phyloP scores from a whole-genome alignment of 2,113 vertebrate species.

The Stercorarius parasiticus region DNA sequence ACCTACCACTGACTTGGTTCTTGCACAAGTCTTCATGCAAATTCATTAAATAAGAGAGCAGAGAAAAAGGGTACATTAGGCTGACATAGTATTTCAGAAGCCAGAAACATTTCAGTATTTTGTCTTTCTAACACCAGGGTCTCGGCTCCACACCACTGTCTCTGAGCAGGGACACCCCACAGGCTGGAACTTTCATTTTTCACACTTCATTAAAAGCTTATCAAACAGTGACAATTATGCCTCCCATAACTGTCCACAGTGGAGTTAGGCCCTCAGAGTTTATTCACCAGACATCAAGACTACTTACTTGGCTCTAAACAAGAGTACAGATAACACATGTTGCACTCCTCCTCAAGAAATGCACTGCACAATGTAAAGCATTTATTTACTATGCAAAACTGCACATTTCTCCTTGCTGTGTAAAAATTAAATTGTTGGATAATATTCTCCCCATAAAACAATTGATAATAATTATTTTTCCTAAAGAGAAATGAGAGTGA shows the following conservation, averaged over 20 bases:
- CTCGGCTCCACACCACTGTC: not conserved
- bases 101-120: not conserved
- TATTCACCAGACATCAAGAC: not conserved
- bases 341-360: not conserved
- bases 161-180: not conserved
- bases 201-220: not conserved
- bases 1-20: not conserved
- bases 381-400: not conserved
- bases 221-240: not conserved
- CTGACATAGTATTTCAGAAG: not conserved
- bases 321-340: not conserved
- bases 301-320: not conserved
- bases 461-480: not conserved
- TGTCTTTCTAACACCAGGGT: not conserved
- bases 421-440: not conserved
- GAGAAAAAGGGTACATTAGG: not conserved
- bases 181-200: not conserved
- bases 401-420: not conserved
- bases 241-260: not conserved
- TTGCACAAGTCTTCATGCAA: not conserved
- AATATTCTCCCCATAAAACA: not conserved
- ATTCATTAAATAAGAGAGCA: constrained; percentile 4
- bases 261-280: not conserved
- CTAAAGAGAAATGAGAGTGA: not conserved
- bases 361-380: not conserved